A percentile compares a stretch with the other conserved stretches of the same genome.
These are phyloP conservation scores for Drosophila leontia DNA, from an alignment of 1,140 invertebrate species.

Conservation along the genomic window DNA sequence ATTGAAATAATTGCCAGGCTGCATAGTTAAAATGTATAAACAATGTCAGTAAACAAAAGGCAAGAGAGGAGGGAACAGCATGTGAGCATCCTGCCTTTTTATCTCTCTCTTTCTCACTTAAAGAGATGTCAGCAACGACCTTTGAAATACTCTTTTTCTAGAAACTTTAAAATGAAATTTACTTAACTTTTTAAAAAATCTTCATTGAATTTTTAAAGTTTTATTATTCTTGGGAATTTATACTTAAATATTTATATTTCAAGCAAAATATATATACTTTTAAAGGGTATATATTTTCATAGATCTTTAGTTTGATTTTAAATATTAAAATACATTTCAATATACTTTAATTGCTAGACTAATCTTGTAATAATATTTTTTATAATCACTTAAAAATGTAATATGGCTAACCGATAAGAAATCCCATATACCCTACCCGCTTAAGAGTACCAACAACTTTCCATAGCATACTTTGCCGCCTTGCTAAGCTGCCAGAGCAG, in stretches of 20 bases:
- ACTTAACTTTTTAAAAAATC: neutral
- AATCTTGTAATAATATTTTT: no score
- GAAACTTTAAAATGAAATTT: neutral
- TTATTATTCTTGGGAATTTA: neutral
- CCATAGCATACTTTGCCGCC: slow-evolving; percentile 61
- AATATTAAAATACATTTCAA: no score
- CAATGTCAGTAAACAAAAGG: slow-evolving; percentile 48
- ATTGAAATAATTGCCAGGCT: slow-evolving; percentile 72
- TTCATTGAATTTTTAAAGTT: neutral
- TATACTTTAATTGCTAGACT: no score
- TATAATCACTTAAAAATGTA: no score
- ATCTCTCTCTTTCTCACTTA: neutral
- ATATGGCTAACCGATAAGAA: neutral
- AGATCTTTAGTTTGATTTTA: no score
- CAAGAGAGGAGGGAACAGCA: neutral
- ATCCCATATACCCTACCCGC: neutral
- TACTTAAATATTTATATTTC: neutral
- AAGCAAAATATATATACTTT: neutral
- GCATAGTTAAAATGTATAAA: slow-evolving; percentile 73
- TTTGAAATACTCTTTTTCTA: neutral
- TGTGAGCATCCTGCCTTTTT: slow-evolving; percentile 2
- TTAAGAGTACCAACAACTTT: slow-evolving; percentile 29
- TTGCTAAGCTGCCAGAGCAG: slow-evolving; percentile 30
- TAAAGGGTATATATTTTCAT: neutral
- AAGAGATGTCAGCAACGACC: neutral